A percentile compares a stretch with the other conserved stretches of the same genome.
Conservation (phyloP, 1,140 invertebrate genomes). For the Aporrectodea caliginosa region DNA sequence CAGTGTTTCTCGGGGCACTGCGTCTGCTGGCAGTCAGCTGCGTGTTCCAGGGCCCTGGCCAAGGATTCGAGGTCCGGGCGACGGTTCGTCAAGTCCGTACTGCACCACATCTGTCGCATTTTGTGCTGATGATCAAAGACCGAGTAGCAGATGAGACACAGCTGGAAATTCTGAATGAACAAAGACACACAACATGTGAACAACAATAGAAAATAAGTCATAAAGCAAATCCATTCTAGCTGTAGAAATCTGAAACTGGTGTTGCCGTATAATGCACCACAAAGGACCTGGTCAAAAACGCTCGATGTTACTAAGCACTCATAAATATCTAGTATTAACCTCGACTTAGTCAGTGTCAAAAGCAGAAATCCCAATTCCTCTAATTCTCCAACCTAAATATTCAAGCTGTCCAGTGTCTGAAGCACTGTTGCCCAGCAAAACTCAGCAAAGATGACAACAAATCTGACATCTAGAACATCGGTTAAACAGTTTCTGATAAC, state of each 20-base stretch:
- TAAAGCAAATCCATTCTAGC: not conserved
- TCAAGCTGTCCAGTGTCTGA: no score
- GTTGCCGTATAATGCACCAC: not conserved
- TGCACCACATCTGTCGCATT: conserved; percentile 74
- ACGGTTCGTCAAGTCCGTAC: conserved; percentile 59
- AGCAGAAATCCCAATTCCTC: no score
- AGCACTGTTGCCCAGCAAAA: no score
- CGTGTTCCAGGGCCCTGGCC: not conserved
- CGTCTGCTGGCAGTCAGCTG: not conserved
- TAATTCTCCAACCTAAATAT: no score
- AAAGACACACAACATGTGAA: not conserved
- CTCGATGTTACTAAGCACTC: no score
- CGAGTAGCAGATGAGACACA: conserved; percentile 10
- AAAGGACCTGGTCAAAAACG: no score
- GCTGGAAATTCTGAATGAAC: conserved; percentile 59
- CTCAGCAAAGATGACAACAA: no score
- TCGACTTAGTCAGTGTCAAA: no score
- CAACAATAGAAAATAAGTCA: not conserved
- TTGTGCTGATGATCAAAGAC: conserved; percentile 80
- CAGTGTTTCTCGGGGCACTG: not conserved
- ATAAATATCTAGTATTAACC: no score
- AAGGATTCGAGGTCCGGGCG: not conserved
- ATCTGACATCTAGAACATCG: no score
- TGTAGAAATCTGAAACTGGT: not conserved
- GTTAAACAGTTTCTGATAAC: no score